phyloP scores from a whole-genome alignment of 2,888 invertebrate genomes.

The Bursaphelenchus okinawaensis region DNA sequence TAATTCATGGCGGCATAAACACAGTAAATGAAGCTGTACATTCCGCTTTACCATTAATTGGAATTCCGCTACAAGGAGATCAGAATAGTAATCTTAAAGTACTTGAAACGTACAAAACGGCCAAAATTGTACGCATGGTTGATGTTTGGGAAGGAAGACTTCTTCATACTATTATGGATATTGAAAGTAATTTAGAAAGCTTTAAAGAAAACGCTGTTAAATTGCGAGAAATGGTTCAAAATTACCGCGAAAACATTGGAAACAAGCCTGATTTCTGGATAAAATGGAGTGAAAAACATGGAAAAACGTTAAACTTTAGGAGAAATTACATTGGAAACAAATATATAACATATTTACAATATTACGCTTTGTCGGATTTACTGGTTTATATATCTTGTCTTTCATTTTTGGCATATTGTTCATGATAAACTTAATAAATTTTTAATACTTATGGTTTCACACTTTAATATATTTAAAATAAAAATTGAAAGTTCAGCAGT shows the following conservation, averaged over 20 bases:
- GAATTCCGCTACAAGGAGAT: conserved; percentile 32
- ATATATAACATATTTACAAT: no score
- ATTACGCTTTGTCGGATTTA: no score
- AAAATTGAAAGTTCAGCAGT: no score
- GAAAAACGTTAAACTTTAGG: neutral
- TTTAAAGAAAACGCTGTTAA: neutral
- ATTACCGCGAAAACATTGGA: neutral
- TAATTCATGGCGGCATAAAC: conserved; percentile 52
- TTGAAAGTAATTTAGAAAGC: neutral
- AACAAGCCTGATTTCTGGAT: neutral
- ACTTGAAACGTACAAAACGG: neutral
- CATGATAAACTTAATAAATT: no score
- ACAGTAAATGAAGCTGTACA: conserved; percentile 47
- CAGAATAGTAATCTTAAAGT: conserved; percentile 1
- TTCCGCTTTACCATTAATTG: conserved; percentile 47
- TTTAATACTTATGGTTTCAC: no score
- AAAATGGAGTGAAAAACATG: neutral
- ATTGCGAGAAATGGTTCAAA: neutral
- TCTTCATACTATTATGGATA: neutral
- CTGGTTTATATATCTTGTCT: no score
- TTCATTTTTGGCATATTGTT: no score
- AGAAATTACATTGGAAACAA: neutral
- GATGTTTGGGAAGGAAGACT: neutral
- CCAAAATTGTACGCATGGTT: neutral
- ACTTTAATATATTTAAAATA: no score